Evolutionary conservation across 2,888 invertebrate species (phyloP).

Genomic region (Drosophila falleni): DNA sequence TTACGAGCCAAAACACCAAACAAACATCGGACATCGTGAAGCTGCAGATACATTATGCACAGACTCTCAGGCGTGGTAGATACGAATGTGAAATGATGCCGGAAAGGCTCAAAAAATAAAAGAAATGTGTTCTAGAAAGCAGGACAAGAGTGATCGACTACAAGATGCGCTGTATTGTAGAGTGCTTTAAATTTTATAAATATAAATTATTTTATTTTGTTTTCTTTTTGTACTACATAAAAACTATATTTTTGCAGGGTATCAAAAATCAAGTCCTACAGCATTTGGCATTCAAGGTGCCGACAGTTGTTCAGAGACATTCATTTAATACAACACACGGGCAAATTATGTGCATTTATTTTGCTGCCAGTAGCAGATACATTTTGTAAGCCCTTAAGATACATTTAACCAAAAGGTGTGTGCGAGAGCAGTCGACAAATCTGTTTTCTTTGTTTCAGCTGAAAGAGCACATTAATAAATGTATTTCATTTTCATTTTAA

Average conservation of each 20-base stretch:
- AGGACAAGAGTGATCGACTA: conserved; percentile 6
- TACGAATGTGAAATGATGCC: conserved; percentile 51
- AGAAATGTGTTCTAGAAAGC: conserved; percentile 3
- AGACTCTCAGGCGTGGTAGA: conserved; percentile 57
- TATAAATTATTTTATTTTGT: background rate
- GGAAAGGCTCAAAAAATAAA: conserved; percentile 36
- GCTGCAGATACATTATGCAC: conserved; percentile 76
- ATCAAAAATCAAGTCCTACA: background rate
- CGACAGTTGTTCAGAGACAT: conserved; percentile 45
- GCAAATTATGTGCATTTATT: conserved; percentile 73
- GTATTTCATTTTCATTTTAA: conserved; percentile 63
- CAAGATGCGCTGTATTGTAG: conserved; percentile 10
- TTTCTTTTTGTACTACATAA: background rate
- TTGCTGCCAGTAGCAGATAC: conserved; percentile 32
- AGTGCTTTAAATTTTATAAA: too few relatives aligned
- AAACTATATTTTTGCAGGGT: conserved; percentile 14
- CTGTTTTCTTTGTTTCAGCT: conserved; percentile 8
- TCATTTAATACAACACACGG: conserved; percentile 34
- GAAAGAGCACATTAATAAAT: conserved; percentile 60
- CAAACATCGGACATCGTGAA: conserved; percentile 49
- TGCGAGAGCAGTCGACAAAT: background rate
- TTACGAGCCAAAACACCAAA: conserved; percentile 48
- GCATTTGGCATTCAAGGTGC: conserved; percentile 47
- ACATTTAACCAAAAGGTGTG: conserved; percentile 9
- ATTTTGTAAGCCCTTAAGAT: conserved; percentile 18